These are phyloP conservation scores for Acrossocheilus wenchowensis DNA, from an alignment of 2,797 vertebrate species.

Conservation along the genomic window DNA sequence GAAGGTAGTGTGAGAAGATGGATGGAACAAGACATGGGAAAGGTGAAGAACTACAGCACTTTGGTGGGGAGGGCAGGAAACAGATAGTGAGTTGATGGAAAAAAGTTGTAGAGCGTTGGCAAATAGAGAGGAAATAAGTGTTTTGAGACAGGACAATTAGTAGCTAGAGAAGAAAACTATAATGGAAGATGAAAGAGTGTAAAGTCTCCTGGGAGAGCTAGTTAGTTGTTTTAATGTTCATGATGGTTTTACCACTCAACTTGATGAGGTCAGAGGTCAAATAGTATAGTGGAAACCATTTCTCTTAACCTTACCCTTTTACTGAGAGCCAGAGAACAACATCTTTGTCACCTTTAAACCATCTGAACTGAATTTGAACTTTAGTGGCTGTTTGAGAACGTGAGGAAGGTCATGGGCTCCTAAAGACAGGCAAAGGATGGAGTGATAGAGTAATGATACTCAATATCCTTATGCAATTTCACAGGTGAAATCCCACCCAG, in stretches of 20 bases:
- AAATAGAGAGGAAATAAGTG: conserved; percentile 26
- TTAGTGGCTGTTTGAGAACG: conserved; percentile 26
- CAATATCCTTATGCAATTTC: background rate
- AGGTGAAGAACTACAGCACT: background rate
- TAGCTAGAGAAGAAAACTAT: background rate
- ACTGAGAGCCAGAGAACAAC: conserved; percentile 11
- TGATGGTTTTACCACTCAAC: conserved; percentile 73
- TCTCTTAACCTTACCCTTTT: conserved; percentile 47
- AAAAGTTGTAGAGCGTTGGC: conserved; percentile 12
- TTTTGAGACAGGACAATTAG: background rate
- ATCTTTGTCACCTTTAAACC: conserved; percentile 34
- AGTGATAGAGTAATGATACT: background rate
- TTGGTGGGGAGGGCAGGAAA: conserved; percentile 10
- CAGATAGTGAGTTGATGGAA: background rate
- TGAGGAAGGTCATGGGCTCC: conserved; percentile 30
- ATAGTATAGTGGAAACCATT: conserved; percentile 68
- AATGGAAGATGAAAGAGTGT: conserved; percentile 22
- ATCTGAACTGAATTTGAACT: conserved; percentile 48
- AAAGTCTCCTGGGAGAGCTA: conserved; percentile 56
- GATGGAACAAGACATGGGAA: conserved; percentile 9
- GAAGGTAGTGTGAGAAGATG: background rate
- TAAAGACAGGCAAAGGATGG: conserved; percentile 17
- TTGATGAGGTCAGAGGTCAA: conserved; percentile 66
- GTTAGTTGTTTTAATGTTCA: conserved; percentile 62
- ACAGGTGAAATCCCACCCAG: conserved; percentile 1